phyloP scores from a whole-genome alignment of 2,113 vertebrate genomes.

The Charadrius vociferus region DNA sequence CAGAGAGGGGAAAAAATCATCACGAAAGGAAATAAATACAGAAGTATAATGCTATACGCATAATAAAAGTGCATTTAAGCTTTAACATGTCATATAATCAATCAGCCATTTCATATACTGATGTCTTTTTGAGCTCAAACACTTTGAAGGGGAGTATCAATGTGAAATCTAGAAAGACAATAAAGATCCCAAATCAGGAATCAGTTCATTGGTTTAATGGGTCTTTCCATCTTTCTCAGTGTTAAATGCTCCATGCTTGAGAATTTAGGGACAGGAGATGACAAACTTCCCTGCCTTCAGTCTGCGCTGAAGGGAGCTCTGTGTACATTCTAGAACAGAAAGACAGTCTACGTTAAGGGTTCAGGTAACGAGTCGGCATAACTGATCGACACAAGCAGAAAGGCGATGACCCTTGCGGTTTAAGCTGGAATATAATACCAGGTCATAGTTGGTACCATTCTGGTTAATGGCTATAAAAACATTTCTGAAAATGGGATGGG shows the following conservation, averaged over 20 bases:
- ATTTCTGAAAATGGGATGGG: neutral
- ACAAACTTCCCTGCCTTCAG: neutral
- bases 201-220: neutral
- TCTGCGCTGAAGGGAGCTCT: neutral
- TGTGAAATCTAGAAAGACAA: neutral
- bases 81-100: conserved; percentile 3
- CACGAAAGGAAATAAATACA: conserved; percentile 4
- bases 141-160: neutral
- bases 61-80: conserved; percentile 18
- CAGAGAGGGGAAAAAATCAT: neutral
- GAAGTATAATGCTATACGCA: neutral
- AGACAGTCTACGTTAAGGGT: no score
- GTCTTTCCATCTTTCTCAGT: neutral
- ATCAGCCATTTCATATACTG: neutral
- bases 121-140: neutral
- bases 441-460: neutral
- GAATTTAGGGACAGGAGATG: neutral
- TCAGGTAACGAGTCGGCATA: neutral
- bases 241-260: neutral
- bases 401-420: neutral
- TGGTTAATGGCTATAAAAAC: neutral
- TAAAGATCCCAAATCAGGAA: neutral
- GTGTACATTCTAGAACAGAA: neutral
- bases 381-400: neutral
- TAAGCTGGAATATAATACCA: neutral